Evolutionary conservation across 1,140 invertebrate species (phyloP), one percentile per base, ranked within the genome.

Genomic region (Drosophila pruinosa): DNA sequence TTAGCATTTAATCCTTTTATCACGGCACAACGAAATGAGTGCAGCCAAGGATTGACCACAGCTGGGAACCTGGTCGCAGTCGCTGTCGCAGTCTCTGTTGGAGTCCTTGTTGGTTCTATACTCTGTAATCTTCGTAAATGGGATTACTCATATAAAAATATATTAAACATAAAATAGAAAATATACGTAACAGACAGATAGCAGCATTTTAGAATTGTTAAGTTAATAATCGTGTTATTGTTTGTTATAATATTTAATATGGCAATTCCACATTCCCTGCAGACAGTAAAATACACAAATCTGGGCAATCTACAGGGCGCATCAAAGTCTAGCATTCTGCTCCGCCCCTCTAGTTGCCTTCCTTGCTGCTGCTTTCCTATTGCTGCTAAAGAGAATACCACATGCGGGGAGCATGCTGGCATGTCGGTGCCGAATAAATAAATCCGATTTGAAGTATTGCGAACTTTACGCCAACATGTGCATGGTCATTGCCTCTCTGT

Each of bases 1-100:
- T 88, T 81, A 88, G 68, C 64, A 47, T 58, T 78, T 88, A 86
- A 86, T 81, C 78, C 82, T 67, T 86, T 88, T 88, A 82, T 78
- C 78, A 82, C 59, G 58, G 54, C 43, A 17, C 61, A 58, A 53
- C 54, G 61, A 39, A 34, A 53, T 6, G 41, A 19, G 14, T 21
- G 36, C 12, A 8, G 19, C 4, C 21, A 26, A 12, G n/a, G 2
- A 47, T 4, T 12, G 22, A 26, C 21, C 22, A 26, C 22, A 47
- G 43, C 7, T 4, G 17, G 36, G 28, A 6, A 31, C 39, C 19
- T 24, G 15, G 36, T 38, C n/a, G 12, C 2, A 12, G 36, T 38
- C 1, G 36, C 17, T 7, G 43, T 47, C 24, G 8, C 5, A 38
- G 4, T 14, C 34, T 21, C 41, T 12, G 41, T 45, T 22, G 12